Evolutionary conservation across 2,113 vertebrate genomes (phyloP).

Genomic region (Colius striatus): DNA sequence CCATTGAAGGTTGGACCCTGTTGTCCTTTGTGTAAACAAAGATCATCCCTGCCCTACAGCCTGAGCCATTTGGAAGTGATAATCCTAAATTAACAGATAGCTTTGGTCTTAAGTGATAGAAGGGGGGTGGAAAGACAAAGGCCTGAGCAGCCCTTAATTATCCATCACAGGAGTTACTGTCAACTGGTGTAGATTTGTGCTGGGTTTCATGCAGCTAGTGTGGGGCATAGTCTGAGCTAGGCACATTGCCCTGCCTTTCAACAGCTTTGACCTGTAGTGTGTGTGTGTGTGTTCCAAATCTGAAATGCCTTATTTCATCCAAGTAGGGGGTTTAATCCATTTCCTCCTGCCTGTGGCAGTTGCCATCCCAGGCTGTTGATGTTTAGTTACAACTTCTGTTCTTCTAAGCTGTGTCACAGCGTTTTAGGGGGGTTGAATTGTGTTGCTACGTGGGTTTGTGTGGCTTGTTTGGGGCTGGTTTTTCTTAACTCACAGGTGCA

Average conservation of each 20-base stretch:
- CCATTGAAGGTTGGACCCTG: background rate
- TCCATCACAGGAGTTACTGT: background rate
- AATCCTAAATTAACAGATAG: background rate
- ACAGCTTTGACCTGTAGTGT: background rate
- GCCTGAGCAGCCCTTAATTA: background rate
- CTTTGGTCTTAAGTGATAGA: background rate
- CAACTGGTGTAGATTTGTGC: background rate
- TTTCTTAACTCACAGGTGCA: background rate
- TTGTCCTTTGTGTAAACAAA: background rate
- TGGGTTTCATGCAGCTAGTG: background rate
- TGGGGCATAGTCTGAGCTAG: background rate
- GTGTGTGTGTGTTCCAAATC: background rate
- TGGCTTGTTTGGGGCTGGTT: background rate
- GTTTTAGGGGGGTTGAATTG: background rate
- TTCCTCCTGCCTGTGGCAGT: background rate
- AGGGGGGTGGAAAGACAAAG: background rate
- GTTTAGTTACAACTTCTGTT: background rate
- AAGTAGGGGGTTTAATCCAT: background rate
- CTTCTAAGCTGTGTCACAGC: background rate
- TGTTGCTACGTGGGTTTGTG: background rate
- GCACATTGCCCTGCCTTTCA: background rate
- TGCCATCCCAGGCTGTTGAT: background rate
- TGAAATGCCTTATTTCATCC: background rate
- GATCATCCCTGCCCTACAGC: background rate
- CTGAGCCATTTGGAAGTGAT: background rate